These are phyloP conservation scores for Tenualosa ilisha DNA, from an alignment of 2,797 vertebrate species.

Conservation along the genomic window DNA sequence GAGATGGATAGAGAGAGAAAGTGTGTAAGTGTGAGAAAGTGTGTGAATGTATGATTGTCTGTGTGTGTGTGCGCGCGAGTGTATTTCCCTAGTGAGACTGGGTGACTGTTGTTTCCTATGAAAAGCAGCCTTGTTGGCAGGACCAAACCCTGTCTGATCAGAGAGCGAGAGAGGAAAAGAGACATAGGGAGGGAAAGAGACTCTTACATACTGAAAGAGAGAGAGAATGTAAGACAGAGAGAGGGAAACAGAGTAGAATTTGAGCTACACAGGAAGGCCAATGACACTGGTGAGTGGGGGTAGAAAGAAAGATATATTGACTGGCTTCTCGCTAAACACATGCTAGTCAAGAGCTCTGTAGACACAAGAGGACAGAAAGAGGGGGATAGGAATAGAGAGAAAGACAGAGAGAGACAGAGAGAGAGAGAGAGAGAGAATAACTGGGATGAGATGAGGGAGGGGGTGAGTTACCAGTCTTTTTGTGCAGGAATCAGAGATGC, in stretches of 20 bases:
- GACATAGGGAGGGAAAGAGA: slow-evolving; percentile 37
- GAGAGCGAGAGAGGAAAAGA: slow-evolving; percentile 28
- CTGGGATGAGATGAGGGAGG: background rate
- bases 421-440: background rate
- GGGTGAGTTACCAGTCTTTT: slow-evolving; percentile 54
- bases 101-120: slow-evolving; percentile 58
- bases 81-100: slow-evolving; percentile 31
- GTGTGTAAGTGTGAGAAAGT: slow-evolving; percentile 11
- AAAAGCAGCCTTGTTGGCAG: slow-evolving; percentile 68
- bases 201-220: slow-evolving; percentile 25
- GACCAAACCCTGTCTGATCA: slow-evolving; percentile 51
- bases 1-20: background rate
- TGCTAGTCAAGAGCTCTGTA: background rate
- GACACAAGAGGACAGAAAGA: background rate
- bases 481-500: slow-evolving; percentile 58
- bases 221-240: background rate
- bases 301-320: background rate
- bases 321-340: background rate
- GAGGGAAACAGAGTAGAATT: background rate
- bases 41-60: slow-evolving; percentile 29
- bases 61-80: background rate
- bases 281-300: slow-evolving; percentile 9
- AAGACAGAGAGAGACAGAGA: background rate
- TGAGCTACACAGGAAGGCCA: background rate
- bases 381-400: background rate